Evolutionary conservation across 1,140 invertebrate species (phyloP).

Genomic region (Zaprionus capensis): DNA sequence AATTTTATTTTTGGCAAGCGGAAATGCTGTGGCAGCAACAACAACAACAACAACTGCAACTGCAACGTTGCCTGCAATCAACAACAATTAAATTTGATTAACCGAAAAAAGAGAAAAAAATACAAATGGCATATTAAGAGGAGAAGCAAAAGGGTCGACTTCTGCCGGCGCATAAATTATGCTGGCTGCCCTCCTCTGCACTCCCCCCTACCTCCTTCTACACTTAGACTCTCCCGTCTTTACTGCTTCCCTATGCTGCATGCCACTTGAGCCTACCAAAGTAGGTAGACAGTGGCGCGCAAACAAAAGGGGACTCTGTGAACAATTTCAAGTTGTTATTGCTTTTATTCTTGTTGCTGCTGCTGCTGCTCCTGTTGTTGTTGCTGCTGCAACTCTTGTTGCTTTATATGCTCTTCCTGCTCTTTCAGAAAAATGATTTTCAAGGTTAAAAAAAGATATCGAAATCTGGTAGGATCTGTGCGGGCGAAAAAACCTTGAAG

Average conservation of each 20-base stretch:
- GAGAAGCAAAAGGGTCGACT: conserved; percentile 23
- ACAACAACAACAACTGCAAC: conserved; percentile 8
- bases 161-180: conserved; percentile 63
- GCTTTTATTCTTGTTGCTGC: conserved; percentile 25
- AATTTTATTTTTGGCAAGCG: conserved; percentile 48
- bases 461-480: conserved; percentile 24
- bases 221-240: neutral
- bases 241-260: neutral
- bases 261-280: conserved; percentile 29
- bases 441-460: conserved; percentile 36
- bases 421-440: conserved; percentile 21
- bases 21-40: conserved; percentile 24
- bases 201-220: too few relatives aligned
- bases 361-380: neutral
- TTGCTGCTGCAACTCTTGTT: neutral
- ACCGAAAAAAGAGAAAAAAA: conserved; percentile 26
- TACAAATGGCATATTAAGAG: conserved; percentile 8
- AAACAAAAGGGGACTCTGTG: conserved; percentile 10
- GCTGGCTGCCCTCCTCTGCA: conserved; percentile 28
- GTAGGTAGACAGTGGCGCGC: conserved; percentile 31
- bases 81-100: conserved; percentile 72
- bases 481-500: neutral
- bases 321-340: conserved; percentile 23
- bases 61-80: conserved; percentile 44
- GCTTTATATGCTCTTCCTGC: conserved; percentile 1